phyloP scores from a whole-genome alignment of 1,140 invertebrate genomes.

The Pollicipes pollicipes region DNA sequence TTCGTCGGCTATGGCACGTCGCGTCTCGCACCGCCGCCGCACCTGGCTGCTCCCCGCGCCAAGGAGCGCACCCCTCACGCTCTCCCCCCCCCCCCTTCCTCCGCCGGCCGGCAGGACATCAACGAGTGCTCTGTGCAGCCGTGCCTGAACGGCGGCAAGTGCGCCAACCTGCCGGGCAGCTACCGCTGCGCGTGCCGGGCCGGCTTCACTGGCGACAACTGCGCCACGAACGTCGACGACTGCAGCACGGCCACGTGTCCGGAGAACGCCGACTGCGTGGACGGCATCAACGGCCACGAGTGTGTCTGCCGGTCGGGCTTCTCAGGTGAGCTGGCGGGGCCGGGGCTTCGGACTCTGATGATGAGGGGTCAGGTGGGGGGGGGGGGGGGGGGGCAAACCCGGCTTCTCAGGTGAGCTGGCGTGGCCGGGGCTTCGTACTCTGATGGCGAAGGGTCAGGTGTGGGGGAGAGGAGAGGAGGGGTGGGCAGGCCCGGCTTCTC shows the following conservation, averaged over 20 bases:
- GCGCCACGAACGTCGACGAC: constrained; percentile 24
- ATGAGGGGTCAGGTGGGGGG: too few species aligned
- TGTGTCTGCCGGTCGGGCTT: constrained; percentile 21
- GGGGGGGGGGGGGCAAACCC: too few species aligned
- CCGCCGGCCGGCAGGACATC: constrained; percentile 62
- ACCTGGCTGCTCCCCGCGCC: too few species aligned
- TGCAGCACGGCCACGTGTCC: constrained; percentile 22
- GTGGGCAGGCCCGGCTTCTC: too few species aligned
- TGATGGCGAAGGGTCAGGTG: too few species aligned
- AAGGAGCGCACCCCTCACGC: too few species aligned
- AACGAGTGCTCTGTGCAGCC: constrained; percentile 37
- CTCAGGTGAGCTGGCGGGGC: constrained; percentile 12
- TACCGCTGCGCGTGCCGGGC: constrained; percentile 36
- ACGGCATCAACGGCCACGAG: constrained; percentile 20
- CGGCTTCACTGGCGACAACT: constrained; percentile 27
- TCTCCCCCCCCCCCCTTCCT: constrained; percentile 71
- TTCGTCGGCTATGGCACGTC: too few species aligned
- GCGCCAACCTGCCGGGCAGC: constrained; percentile 59
- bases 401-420: too few species aligned
- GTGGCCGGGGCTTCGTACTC: too few species aligned
- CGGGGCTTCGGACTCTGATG: too few species aligned
- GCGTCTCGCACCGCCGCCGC: too few species aligned
- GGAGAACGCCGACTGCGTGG: constrained; percentile 20
- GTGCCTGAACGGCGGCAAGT: constrained; percentile 37
- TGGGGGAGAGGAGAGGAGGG: too few species aligned